phyloP scores from a whole-genome alignment of 1,140 invertebrate genomes.

The Asobara japonica region DNA sequence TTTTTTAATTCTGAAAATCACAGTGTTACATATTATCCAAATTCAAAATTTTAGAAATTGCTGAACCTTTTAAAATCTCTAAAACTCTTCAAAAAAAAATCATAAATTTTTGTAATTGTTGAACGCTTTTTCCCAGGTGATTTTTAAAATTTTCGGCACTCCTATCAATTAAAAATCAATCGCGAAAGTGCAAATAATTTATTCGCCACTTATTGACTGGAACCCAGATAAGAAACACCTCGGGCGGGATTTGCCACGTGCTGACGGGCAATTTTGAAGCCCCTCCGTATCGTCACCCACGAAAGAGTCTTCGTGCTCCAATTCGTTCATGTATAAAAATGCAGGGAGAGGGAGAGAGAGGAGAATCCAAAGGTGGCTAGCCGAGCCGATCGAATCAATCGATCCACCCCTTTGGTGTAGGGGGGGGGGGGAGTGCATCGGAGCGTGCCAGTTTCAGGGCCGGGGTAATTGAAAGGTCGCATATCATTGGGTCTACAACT shows the following conservation, averaged over 20 bases:
- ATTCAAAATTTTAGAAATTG: no score
- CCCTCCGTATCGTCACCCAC: constrained; percentile 15
- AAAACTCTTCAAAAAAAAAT: no score
- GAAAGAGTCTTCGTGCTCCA: constrained; percentile 37
- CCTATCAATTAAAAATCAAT: not conserved
- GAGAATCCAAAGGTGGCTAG: constrained; percentile 14
- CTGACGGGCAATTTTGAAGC: constrained; percentile 33
- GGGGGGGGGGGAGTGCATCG: not conserved
- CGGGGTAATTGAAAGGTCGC: constrained; percentile 39
- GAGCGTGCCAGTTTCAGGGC: constrained; percentile 31
- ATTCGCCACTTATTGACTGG: not conserved
- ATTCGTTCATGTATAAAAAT: constrained; percentile 28
- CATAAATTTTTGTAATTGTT: no score
- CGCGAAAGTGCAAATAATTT: no score
- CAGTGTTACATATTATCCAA: no score
- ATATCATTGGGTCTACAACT: constrained; percentile 18
- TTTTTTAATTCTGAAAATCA: no score
- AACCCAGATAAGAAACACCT: not conserved
- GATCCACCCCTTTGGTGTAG: constrained; percentile 24
- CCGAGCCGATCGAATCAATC: constrained; percentile 29
- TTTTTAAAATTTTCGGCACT: not conserved
- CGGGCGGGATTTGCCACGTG: constrained; percentile 18
- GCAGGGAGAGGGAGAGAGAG: not conserved
- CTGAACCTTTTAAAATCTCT: no score
- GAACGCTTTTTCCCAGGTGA: no score